A percentile compares a stretch with the other conserved stretches of the same genome.
Evolutionary conservation across 2,888 invertebrate genomes (phyloP).

Genomic region (Apamea sordens): DNA sequence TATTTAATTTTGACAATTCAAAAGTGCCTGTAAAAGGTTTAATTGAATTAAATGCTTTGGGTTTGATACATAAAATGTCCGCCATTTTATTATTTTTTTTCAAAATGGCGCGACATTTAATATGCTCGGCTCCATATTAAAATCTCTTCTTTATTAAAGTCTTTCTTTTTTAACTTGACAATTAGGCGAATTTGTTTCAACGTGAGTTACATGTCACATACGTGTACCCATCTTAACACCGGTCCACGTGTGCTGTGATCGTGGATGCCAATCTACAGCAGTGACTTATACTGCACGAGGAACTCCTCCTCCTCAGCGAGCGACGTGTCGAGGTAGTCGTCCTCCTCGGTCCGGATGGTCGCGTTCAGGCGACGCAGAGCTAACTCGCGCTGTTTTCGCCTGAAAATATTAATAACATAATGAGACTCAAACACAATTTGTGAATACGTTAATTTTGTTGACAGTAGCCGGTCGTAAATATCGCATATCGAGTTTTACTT

Average conservation of each 20-base stretch:
- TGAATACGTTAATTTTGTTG: background rate
- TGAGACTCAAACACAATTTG: background rate
- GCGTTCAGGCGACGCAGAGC: slow-evolving; percentile 91
- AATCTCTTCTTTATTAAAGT: too few species aligned
- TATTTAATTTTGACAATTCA: too few species aligned
- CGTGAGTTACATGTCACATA: background rate
- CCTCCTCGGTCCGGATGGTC: slow-evolving; percentile 91
- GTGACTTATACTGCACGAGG: slow-evolving; percentile 91
- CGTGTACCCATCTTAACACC: background rate
- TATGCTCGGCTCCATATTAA: too few species aligned
- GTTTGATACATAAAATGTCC: too few species aligned
- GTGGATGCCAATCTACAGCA: slow-evolving; percentile 79
- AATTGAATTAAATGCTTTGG: too few species aligned
- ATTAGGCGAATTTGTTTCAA: background rate
- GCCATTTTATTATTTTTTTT: too few species aligned
- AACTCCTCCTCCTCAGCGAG: slow-evolving; percentile 93
- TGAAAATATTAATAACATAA: slow-evolving; percentile 44
- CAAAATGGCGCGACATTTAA: too few species aligned
- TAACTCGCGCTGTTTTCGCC: slow-evolving; percentile 84
- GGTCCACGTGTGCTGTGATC: background rate
- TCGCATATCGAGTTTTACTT: background rate
- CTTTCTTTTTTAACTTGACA: background rate
- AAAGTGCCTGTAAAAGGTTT: too few species aligned
- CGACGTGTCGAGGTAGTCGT: slow-evolving; percentile 93
- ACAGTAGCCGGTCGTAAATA: background rate